phyloP scores from a whole-genome alignment of 2,888 invertebrate species.

The Drosophila eohydei region DNA sequence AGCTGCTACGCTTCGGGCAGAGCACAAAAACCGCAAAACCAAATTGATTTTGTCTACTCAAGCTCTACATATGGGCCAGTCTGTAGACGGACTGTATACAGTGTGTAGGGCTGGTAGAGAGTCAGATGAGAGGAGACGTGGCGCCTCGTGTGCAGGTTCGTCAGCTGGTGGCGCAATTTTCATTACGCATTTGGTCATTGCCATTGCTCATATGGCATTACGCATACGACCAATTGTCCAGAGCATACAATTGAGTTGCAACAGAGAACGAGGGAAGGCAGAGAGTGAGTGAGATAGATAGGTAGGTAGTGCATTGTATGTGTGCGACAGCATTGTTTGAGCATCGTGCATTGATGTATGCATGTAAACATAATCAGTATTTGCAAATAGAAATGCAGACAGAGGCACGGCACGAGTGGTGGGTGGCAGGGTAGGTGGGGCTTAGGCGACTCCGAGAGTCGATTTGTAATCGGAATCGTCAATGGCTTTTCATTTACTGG shows the following conservation, averaged over 20 bases:
- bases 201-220: slow-evolving; percentile 74
- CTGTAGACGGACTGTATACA: neutral
- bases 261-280: neutral
- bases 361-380: slow-evolving; percentile 83
- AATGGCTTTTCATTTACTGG: slow-evolving; percentile 31
- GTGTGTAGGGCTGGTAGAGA: neutral
- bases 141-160: slow-evolving; percentile 25
- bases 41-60: slow-evolving; percentile 80
- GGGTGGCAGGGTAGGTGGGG: neutral
- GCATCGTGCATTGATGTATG: slow-evolving; percentile 76
- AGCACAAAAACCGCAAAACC: slow-evolving; percentile 75
- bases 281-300: neutral
- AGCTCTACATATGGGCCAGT: slow-evolving; percentile 48
- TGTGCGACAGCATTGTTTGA: slow-evolving; percentile 64
- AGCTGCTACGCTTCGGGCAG: slow-evolving; percentile 30
- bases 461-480: slow-evolving; percentile 56
- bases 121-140: neutral
- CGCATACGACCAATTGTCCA: slow-evolving; percentile 75
- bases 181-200: slow-evolving; percentile 72
- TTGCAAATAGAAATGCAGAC: slow-evolving; percentile 75
- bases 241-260: slow-evolving; percentile 67
- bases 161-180: slow-evolving; percentile 69
- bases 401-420: slow-evolving; percentile 8
- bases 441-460: slow-evolving; percentile 8
- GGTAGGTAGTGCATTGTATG: neutral